Percentiles rank a stretch among this genome's conserved stretches.
Conservation (phyloP, 2,888 invertebrate species). For the Stenolophus ochropezus region DNA sequence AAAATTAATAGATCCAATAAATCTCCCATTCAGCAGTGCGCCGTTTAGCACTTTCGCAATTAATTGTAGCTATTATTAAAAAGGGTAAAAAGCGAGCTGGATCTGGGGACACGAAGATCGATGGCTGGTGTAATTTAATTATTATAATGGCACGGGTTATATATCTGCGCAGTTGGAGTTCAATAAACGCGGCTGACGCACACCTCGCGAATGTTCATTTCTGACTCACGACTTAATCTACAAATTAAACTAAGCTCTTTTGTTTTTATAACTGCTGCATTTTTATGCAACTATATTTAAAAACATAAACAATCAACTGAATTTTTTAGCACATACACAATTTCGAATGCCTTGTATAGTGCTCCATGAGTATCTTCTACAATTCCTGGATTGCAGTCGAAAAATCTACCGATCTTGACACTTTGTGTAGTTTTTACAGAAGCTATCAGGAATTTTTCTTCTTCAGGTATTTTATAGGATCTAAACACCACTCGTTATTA, state of each 20-base stretch:
- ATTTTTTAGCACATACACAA: background rate
- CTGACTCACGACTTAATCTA: constrained; percentile 15
- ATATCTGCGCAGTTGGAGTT: constrained; percentile 44
- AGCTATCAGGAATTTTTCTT: too few species aligned
- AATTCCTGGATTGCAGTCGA: too few species aligned
- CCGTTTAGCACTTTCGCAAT: constrained; percentile 22
- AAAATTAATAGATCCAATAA: constrained; percentile 35
- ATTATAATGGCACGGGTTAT: constrained; percentile 35
- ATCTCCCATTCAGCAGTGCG: constrained; percentile 1
- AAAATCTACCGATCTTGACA: too few species aligned
- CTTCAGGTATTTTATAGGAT: too few species aligned
- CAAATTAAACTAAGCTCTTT: constrained; percentile 14
- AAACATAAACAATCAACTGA: background rate
- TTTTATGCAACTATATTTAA: background rate
- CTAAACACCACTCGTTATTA: too few species aligned
- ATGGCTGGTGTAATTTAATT: constrained; percentile 41
- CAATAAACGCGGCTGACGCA: constrained; percentile 19
- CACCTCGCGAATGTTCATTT: background rate
- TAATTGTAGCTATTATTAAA: constrained; percentile 18
- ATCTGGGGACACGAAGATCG: constrained; percentile 25
- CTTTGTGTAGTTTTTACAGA: too few species aligned
- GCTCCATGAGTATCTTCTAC: too few species aligned
- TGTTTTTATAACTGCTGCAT: background rate
- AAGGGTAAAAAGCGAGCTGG: background rate
- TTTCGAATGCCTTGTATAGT: too few species aligned